Evolutionary conservation across 1,140 invertebrate genomes (phyloP), one percentile per base, ranked within the genome.

Genomic region (Drosophila miranda): DNA sequence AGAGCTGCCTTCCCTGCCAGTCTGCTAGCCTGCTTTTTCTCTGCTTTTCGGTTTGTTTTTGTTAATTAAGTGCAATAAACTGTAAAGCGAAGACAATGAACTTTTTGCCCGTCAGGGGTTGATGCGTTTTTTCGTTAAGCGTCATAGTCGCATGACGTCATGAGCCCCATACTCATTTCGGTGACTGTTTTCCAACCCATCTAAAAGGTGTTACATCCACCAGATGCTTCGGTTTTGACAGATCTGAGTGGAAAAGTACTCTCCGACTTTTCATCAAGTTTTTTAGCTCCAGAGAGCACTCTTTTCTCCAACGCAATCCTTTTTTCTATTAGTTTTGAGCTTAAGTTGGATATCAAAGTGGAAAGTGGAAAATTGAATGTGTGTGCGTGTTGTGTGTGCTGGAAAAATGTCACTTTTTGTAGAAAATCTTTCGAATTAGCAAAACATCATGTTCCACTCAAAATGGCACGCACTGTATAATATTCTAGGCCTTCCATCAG

Each of bases 391-490:
- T 1, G 0, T 7, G 34, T 0, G 8, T 16, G 11, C 34, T 6
- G 44, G 21, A 53, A 58, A 52, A 48, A 9, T 30, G 8, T 8
- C 30, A 30, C 7, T 9, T 30, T 30, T 30, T 30, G 8, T 30
- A 30, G 6, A 43, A 43, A 34, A 89, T 81, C 86, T 89, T 63
- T 75, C 44, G 81, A 79, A 89, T 89, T 89, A 89, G 86, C 84
- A 75, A 84, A 89, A 89, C 71, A 89, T 84, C 86, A 89, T 89
- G 84, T 89, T 78, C 63, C 70, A 76, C 58, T 89, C 54, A 62
- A 82, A 84, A 89, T 57, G 81, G 69, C 86, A 89, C 86, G 86
- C 78, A 84, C 84, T 73, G 64, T 78, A 73, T 63, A 74, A 88
- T 84, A 72, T 78, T 68, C 64, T 57, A 75, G 58, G 50, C 44